These are phyloP conservation scores for Glossosoma conforme DNA, from an alignment of 1,140 invertebrate genomes.

Conservation along the genomic window DNA sequence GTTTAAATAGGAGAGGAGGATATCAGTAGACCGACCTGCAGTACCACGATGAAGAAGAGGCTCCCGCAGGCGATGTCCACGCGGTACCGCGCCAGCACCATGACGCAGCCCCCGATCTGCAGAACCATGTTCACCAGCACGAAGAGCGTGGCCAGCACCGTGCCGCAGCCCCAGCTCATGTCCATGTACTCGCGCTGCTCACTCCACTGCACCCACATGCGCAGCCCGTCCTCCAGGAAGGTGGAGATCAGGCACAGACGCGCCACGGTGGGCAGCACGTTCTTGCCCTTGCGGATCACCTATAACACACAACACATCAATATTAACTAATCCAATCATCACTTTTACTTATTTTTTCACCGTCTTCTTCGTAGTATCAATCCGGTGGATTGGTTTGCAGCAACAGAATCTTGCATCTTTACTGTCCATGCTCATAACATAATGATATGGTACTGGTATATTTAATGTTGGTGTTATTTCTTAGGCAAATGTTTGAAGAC, in stretches of 20 bases:
- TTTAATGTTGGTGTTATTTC: no score
- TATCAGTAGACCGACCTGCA: no score
- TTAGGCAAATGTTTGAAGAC: no score
- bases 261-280: slow-evolving; percentile 91
- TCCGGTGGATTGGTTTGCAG: no score
- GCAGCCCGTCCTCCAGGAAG: slow-evolving; percentile 97
- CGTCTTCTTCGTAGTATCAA: no score
- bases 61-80: slow-evolving; percentile 93
- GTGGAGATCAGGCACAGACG: slow-evolving; percentile 97
- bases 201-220: slow-evolving; percentile 99
- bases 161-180: slow-evolving; percentile 96
- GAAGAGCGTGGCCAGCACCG: slow-evolving; percentile 86
- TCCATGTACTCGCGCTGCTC: slow-evolving; percentile 99
- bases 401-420: no score
- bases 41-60: slow-evolving; percentile 92
- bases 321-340: no score
- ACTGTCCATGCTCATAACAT: no score
- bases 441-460: no score
- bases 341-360: no score
- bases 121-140: slow-evolving; percentile 83
- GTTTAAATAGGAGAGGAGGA: no score
- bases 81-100: slow-evolving; percentile 90
- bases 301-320: slow-evolving; percentile 48
- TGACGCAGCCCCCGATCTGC: slow-evolving; percentile 90
- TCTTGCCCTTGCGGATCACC: slow-evolving; percentile 89